Percentiles rank a stretch among this genome's conserved stretches.
These are phyloP conservation scores for Homarus gammarus DNA, from an alignment of 2,888 invertebrate genomes.

Conservation along the genomic window DNA sequence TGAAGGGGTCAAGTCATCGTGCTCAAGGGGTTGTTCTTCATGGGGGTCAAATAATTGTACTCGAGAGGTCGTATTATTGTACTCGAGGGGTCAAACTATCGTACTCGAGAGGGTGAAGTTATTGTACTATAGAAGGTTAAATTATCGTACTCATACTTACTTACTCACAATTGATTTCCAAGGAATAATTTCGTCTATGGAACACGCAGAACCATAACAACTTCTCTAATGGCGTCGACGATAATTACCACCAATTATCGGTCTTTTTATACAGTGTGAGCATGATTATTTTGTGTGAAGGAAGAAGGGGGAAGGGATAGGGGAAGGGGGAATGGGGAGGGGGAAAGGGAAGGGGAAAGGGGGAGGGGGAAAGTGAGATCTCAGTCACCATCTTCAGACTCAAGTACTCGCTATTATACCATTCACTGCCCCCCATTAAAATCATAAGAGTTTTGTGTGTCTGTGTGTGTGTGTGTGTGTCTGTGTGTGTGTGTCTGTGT, in stretches of 20 bases:
- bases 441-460: background rate
- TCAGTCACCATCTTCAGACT: background rate
- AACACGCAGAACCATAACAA: no score
- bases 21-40: no score
- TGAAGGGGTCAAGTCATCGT: no score
- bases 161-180: no score
- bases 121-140: background rate
- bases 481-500: background rate
- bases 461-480: background rate
- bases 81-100: background rate
- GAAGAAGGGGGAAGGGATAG: conserved; percentile 23
- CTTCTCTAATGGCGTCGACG: no score
- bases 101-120: background rate
- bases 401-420: background rate
- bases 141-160: background rate
- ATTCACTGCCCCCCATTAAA: background rate
- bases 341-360: conserved; percentile 1
- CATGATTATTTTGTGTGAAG: background rate
- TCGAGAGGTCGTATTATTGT: no score
- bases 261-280: no score
- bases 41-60: no score
- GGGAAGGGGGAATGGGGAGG: conserved; percentile 25
- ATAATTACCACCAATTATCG: no score
- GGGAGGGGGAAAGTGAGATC: background rate
- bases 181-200: no score